Evolutionary conservation across 2,113 vertebrate species (phyloP).

Genomic region (Macquaria australasica): DNA sequence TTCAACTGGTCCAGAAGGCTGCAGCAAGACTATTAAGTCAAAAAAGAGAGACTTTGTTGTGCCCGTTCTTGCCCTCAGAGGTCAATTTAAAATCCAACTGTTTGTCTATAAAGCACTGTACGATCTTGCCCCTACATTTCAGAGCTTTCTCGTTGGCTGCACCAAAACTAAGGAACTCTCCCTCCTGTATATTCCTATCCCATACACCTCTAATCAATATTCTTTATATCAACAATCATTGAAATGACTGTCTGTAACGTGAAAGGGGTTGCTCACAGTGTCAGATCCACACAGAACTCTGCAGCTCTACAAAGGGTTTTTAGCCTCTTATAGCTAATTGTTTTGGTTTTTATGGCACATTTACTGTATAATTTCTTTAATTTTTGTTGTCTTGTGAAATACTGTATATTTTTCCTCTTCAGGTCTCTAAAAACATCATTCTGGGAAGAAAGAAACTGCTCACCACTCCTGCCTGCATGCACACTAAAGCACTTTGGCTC

Average conservation of each 20-base stretch:
- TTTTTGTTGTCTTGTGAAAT: too few species aligned
- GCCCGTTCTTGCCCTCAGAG: neutral
- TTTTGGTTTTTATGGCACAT: neutral
- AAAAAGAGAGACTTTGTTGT: neutral
- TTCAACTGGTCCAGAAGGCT: neutral
- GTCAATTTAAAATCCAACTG: neutral
- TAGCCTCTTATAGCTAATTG: neutral
- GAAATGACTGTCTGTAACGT: neutral
- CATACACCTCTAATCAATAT: too few species aligned
- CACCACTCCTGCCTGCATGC: neutral
- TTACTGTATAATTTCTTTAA: too few species aligned
- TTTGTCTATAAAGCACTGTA: neutral
- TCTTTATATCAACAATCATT: neutral
- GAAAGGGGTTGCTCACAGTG: neutral
- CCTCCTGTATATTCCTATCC: neutral
- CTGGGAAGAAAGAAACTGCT: neutral
- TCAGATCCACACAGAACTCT: neutral
- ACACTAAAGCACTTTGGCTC: neutral
- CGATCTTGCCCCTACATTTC: neutral
- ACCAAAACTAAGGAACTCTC: neutral
- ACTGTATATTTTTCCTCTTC: neutral
- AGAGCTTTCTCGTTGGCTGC: neutral
- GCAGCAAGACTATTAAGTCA: neutral
- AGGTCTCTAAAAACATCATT: neutral
- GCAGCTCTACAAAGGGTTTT: neutral